These are phyloP conservation scores for Dendrophyllia cribrosa DNA, from an alignment of 64 coral and sea anemone genomes.

Conservation along the genomic window DNA sequence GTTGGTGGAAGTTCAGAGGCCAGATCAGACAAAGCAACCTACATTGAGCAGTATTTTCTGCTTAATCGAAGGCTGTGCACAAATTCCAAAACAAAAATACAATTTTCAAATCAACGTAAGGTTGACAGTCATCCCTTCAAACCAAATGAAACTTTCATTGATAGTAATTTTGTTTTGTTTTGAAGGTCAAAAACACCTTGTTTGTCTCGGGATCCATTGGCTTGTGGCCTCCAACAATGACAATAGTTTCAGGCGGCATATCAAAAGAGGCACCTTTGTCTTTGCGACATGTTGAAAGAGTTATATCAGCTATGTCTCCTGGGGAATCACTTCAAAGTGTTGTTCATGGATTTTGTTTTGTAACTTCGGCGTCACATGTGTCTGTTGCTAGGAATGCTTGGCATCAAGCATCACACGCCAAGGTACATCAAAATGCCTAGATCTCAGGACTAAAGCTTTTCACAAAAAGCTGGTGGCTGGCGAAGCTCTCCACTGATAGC, in stretches of 20 bases:
- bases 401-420: slow-evolving; percentile 11
- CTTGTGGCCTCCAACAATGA: slow-evolving; percentile 81
- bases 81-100: too few species aligned
- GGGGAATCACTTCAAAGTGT: slow-evolving; percentile 50
- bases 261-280: slow-evolving; percentile 65
- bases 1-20: background rate
- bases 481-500: too few species aligned
- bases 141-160: too few species aligned
- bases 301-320: slow-evolving; percentile 67
- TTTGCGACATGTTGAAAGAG: slow-evolving; percentile 79
- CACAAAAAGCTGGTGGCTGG: too few species aligned
- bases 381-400: slow-evolving; percentile 66
- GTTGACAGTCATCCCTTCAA: too few species aligned
- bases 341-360: slow-evolving; percentile 82
- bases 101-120: too few species aligned
- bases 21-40: too few species aligned
- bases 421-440: slow-evolving; percentile 19
- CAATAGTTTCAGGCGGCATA: slow-evolving; percentile 73
- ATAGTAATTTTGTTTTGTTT: background rate
- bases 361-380: slow-evolving; percentile 66
- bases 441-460: too few species aligned
- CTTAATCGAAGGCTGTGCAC: too few species aligned
- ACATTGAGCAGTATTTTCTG: too few species aligned
- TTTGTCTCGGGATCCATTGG: slow-evolving; percentile 87
- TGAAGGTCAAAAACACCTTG: slow-evolving; percentile 35